These are phyloP conservation scores for Hystrix brachyura DNA, from an alignment of 2,113 vertebrate species.

Conservation along the genomic window DNA sequence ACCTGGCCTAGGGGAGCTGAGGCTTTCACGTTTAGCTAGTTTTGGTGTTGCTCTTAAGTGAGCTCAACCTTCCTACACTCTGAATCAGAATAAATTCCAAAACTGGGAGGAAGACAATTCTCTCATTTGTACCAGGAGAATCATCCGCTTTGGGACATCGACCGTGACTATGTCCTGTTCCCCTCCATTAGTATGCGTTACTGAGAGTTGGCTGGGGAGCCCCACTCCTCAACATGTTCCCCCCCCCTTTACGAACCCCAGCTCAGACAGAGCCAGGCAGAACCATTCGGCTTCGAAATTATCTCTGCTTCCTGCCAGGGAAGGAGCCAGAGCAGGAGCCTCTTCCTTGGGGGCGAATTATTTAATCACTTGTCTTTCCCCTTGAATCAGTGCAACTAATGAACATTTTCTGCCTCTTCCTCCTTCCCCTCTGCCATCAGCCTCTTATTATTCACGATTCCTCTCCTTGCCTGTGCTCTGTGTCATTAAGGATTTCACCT, in stretches of 20 bases:
- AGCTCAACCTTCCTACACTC: not conserved
- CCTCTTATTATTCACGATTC: conserved; percentile 16
- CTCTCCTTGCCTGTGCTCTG: not conserved
- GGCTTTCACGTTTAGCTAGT: not conserved
- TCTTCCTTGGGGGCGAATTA: conserved; percentile 75
- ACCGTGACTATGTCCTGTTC: rapidly evolving
- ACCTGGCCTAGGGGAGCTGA: not conserved
- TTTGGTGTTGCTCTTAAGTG: not conserved
- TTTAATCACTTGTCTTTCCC: conserved; percentile 76
- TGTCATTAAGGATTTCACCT: not conserved
- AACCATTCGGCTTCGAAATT: conserved; percentile 40
- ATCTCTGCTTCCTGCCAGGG: conserved; percentile 69
- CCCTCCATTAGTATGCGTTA: not conserved
- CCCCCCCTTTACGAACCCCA: not conserved
- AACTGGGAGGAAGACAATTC: not conserved
- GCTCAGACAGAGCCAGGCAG: conserved; percentile 30
- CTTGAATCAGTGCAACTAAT: conserved; percentile 69
- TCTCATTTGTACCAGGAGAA: too few species aligned
- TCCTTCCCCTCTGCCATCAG: not conserved
- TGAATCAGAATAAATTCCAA: not conserved
- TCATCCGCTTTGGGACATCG: not conserved
- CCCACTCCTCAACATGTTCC: not conserved
- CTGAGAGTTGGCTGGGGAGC: not conserved
- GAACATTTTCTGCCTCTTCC: conserved; percentile 31
- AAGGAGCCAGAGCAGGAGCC: conserved; percentile 47